Evolutionary conservation across 2,888 invertebrate species (phyloP).

Genomic region (Ischnura elegans): DNA sequence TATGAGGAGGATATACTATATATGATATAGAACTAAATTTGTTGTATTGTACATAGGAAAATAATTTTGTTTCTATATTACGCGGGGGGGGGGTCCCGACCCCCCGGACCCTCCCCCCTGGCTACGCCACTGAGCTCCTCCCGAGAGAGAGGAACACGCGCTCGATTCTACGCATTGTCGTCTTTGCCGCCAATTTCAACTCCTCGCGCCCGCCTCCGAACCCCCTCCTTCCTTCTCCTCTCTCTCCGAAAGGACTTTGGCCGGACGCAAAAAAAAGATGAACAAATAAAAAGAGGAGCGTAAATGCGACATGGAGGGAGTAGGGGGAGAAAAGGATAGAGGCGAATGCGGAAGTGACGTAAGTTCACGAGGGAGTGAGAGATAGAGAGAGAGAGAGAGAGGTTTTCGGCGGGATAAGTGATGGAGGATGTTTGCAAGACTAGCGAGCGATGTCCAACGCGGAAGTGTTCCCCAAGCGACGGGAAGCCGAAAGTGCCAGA

Average conservation of each 20-base stretch:
- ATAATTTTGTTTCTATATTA: too few relatives aligned
- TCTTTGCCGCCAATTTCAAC: neutral
- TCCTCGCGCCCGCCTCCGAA: neutral
- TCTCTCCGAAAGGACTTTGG: neutral
- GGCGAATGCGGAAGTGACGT: slow-evolving; percentile 26
- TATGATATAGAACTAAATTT: too few relatives aligned
- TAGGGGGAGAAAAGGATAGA: neutral
- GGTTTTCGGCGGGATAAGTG: too few relatives aligned
- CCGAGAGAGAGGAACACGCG: neutral
- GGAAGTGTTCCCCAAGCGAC: neutral
- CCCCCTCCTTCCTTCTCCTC: neutral
- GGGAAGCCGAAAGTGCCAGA: neutral
- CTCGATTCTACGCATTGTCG: neutral
- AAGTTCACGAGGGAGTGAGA: neutral
- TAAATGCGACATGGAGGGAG: neutral
- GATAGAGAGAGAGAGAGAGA: too few relatives aligned
- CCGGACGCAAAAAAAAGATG: neutral
- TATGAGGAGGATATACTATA: too few relatives aligned
- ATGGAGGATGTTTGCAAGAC: neutral
- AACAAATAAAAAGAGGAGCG: neutral
- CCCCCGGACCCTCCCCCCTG: too few relatives aligned
- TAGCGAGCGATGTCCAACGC: neutral
- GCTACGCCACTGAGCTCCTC: too few relatives aligned
- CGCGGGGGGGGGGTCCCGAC: too few relatives aligned
- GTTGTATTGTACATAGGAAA: too few relatives aligned